Conservation (phyloP, 2,797 vertebrate species). For the Hemitrygon akajei region DNA sequence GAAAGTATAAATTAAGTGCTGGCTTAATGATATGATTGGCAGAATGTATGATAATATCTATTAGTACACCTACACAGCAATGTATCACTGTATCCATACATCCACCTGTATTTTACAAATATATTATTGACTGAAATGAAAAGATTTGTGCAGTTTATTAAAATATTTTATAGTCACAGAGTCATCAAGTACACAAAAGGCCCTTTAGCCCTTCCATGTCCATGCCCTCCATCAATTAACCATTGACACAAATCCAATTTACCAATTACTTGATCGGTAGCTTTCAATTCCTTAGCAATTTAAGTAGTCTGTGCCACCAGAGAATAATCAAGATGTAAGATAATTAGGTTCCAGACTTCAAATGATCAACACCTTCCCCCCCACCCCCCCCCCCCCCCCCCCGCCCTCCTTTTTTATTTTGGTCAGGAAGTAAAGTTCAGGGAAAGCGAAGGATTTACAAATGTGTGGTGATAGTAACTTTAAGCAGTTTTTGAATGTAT, state of each 20-base stretch:
- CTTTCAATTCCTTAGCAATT: no score
- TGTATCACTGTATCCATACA: background rate
- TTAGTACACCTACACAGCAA: background rate
- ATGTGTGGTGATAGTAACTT: background rate
- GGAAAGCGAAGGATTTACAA: background rate
- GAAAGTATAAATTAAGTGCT: conserved; percentile 8
- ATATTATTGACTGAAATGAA: background rate
- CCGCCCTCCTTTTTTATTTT: no score
- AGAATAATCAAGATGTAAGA: conserved; percentile 1
- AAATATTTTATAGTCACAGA: background rate
- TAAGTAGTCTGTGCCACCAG: background rate
- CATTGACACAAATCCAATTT: no score
- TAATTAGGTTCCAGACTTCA: no score
- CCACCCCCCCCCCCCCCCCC: no score
- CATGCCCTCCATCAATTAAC: no score
- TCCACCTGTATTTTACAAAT: background rate
- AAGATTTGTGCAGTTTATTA: background rate
- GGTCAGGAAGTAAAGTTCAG: background rate
- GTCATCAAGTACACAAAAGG: no score
- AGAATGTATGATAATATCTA: conserved; percentile 27
- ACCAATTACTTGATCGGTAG: no score
- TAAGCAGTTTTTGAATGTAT: no score
- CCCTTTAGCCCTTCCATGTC: no score
- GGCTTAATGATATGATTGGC: conserved; percentile 22
- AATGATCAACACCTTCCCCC: background rate